A percentile compares a stretch with the other conserved stretches of the same genome.
These are phyloP conservation scores for Arothron firmamentum DNA, from an alignment of 2,113 vertebrate genomes.

Conservation along the genomic window DNA sequence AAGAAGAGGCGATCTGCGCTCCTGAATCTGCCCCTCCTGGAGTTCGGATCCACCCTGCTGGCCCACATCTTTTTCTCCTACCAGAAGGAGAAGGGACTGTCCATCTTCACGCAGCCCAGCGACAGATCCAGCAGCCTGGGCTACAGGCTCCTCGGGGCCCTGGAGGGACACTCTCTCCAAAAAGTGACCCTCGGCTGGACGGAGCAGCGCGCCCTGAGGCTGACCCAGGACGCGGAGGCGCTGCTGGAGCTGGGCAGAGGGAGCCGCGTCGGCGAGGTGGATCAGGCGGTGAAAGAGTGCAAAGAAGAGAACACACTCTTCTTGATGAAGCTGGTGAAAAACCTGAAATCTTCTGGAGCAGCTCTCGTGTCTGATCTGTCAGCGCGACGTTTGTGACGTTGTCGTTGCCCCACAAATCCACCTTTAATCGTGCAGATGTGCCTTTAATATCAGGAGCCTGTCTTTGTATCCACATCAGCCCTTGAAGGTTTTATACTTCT, in stretches of 20 bases:
- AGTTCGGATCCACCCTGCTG: constrained; percentile 68
- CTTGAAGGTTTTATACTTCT: too few species aligned
- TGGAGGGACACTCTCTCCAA: constrained; percentile 33
- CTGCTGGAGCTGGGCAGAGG: constrained; percentile 77
- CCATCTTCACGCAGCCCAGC: not conserved
- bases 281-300: constrained; percentile 61
- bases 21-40: constrained; percentile 62
- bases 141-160: constrained; percentile 42
- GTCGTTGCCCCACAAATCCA: too few species aligned
- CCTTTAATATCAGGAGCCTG: too few species aligned
- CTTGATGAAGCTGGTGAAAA: constrained; percentile 78
- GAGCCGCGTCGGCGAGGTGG: constrained; percentile 69
- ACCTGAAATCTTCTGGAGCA: constrained; percentile 55
- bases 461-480: too few species aligned
- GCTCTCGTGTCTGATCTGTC: not conserved
- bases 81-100: constrained; percentile 49
- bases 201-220: constrained; percentile 74
- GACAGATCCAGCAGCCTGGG: constrained; percentile 34
- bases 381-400: too few species aligned
- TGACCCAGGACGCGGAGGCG: constrained; percentile 77
- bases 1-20: constrained; percentile 10
- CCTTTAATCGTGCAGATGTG: too few species aligned
- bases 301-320: constrained; percentile 74
- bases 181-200: constrained; percentile 65
- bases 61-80: constrained; percentile 67